These are phyloP conservation scores for Carassius gibelio DNA, from an alignment of 2,113 vertebrate genomes.

Conservation along the genomic window DNA sequence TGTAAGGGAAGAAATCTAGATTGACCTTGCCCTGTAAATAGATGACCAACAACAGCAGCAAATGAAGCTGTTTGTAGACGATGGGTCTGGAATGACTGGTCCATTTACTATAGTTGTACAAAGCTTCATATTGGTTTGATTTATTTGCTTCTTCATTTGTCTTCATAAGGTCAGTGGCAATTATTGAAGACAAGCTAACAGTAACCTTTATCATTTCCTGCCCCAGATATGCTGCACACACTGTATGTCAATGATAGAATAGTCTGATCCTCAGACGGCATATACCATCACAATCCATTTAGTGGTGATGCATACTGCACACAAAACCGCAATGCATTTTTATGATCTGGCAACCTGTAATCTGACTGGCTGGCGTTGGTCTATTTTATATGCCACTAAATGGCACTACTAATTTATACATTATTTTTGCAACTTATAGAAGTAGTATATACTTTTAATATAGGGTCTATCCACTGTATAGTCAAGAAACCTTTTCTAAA, in stretches of 20 bases:
- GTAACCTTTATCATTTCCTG: constrained; percentile 17
- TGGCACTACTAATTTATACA: not conserved
- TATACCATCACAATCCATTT: not conserved
- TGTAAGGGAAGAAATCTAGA: constrained; percentile 51
- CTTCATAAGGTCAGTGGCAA: constrained; percentile 14
- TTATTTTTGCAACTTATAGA: not conserved
- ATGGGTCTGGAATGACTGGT: constrained; percentile 1
- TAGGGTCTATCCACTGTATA: not conserved
- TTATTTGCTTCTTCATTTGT: constrained; percentile 28
- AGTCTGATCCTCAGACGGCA: not conserved
- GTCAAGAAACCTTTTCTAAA: not conserved
- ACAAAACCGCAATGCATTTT: not conserved
- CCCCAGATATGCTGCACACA: not conserved
- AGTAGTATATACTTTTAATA: not conserved
- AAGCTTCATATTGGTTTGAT: constrained; percentile 14
- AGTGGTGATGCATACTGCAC: not conserved
- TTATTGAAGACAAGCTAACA: constrained; percentile 22
- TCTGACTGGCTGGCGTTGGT: not conserved
- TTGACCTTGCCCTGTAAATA: constrained; percentile 53
- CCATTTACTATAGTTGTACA: constrained; percentile 10
- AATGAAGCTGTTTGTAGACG: constrained; percentile 30
- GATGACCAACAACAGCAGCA: constrained; percentile 15
- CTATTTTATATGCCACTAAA: not conserved
- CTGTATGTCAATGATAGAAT: constrained; percentile 8
- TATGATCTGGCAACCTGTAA: not conserved